Conservation (phyloP, 1,140 invertebrate genomes). For the Chymomyza costata region DNA sequence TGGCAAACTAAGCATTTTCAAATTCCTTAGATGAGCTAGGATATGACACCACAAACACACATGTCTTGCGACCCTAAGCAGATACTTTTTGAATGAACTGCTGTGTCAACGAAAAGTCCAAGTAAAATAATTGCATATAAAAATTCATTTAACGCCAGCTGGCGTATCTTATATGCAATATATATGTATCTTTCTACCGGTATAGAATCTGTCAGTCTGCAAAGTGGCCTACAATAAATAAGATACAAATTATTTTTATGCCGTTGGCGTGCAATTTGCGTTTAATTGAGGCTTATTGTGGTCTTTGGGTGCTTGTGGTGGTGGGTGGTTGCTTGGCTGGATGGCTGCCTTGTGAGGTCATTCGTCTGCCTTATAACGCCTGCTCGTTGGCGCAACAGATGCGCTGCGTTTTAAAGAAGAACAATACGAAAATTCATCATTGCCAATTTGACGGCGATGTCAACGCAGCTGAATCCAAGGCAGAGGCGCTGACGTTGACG, state of each 20-base stretch:
- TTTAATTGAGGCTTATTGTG: conserved; percentile 64
- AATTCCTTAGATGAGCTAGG: not conserved
- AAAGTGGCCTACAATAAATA: conserved; percentile 62
- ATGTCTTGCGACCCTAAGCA: too few relatives aligned
- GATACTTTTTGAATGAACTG: too few relatives aligned
- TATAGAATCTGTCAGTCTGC: not conserved
- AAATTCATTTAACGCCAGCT: conserved; percentile 40
- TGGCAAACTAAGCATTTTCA: conserved; percentile 20
- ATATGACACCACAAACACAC: too few relatives aligned
- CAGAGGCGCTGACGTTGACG: conserved; percentile 43
- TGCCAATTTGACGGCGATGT: conserved; percentile 50
- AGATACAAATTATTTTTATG: conserved; percentile 49
- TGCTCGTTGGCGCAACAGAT: conserved; percentile 67
- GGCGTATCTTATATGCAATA: conserved; percentile 6
- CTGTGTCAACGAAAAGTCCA: conserved; percentile 48
- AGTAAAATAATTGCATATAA: conserved; percentile 47
- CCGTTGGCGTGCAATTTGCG: conserved; percentile 55
- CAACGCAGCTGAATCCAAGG: too few relatives aligned
- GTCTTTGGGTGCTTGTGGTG: too few relatives aligned
- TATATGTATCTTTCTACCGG: conserved; percentile 12
- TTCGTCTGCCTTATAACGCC: conserved; percentile 14
- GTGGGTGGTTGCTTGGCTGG: conserved; percentile 39
- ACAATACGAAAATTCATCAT: conserved; percentile 68
- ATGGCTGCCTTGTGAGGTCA: conserved; percentile 19
- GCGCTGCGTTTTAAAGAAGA: conserved; percentile 51